Base-by-base conservation (phyloP, 2,888 invertebrate genomes). In the Coelopa pilipes region DNA sequence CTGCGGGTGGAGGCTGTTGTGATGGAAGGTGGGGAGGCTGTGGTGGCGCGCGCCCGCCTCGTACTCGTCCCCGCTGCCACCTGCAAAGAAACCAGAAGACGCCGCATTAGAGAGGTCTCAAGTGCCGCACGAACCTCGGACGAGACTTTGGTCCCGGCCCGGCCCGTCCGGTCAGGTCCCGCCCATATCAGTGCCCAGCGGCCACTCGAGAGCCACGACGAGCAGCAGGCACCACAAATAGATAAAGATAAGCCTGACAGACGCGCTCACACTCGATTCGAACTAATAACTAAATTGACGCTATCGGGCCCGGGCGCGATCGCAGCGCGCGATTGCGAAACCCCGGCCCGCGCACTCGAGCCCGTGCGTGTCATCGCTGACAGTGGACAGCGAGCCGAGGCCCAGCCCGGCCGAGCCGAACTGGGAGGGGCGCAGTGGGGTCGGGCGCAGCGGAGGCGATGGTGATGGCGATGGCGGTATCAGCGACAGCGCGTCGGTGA, bases 21-120 rank as follows among this genome's bases (percentile, higher is more conserved):
- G 77, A 12, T 76, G 77, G 72, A 78, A 80, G 72, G 78, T 78
- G 63, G 73, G 74, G 78, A 76, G 80, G 76, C 68, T 80, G 79
- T 74, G 83, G 69, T 82, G 83, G 34, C 82, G 78, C 57, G 76
- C 76, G 9, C 76, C 80, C 74, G 88, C 84, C 81, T 90, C 90
- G 87, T 89, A 88, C 83, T 90, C 90, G 87, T 91, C 91, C 84
- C 90, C 90, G 83, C 90, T 90, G 81, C 90, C 90, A 87, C 91
- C 91, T 90, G 87, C n/a, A 88, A 89, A 70, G 77, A 79, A n/a
- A 70, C 45, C 9, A 55, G 9, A 50, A n/a, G 7, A 57, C 57
- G 5, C 65, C 34, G 67, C 15, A 24, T 69, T n/a, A 75, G 13
- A 59, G 72, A 80, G 74, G 73, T 72, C 73, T 57, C 46, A 73